A percentile compares a stretch with the other conserved stretches of the same genome.
Evolutionary conservation across 2,113 vertebrate species (phyloP).

Genomic region (Clupea harengus): DNA sequence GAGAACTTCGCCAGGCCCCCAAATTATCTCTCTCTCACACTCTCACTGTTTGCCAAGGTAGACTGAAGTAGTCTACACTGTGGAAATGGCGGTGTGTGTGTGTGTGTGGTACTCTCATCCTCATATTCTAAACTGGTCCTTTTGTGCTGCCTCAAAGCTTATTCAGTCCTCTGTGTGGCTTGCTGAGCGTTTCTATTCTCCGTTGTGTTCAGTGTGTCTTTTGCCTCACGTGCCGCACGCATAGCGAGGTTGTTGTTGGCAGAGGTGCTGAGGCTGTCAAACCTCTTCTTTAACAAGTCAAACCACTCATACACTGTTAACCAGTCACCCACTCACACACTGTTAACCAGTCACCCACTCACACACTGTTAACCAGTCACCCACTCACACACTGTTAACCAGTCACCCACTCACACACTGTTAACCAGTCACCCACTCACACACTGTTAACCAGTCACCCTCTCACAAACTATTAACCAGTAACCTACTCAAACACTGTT

Average conservation of each 20-base stretch:
- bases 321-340: too few relatives aligned
- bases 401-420: too few relatives aligned
- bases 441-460: too few relatives aligned
- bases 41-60: neutral
- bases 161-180: neutral
- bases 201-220: neutral
- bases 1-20: conserved; percentile 29
- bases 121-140: neutral
- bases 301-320: too few relatives aligned
- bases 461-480: too few relatives aligned
- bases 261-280: neutral
- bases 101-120: neutral
- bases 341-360: too few relatives aligned
- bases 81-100: neutral
- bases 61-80: conserved; percentile 4
- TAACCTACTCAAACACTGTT: too few relatives aligned
- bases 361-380: too few relatives aligned
- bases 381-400: too few relatives aligned
- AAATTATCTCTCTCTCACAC: conserved; percentile 27
- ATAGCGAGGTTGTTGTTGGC: neutral
- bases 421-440: too few relatives aligned
- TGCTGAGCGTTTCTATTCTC: neutral
- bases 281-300: neutral
- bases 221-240: neutral
- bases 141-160: neutral